phyloP scores from a whole-genome alignment of 1,140 invertebrate species.

The Schlechtendalia chinensis region DNA sequence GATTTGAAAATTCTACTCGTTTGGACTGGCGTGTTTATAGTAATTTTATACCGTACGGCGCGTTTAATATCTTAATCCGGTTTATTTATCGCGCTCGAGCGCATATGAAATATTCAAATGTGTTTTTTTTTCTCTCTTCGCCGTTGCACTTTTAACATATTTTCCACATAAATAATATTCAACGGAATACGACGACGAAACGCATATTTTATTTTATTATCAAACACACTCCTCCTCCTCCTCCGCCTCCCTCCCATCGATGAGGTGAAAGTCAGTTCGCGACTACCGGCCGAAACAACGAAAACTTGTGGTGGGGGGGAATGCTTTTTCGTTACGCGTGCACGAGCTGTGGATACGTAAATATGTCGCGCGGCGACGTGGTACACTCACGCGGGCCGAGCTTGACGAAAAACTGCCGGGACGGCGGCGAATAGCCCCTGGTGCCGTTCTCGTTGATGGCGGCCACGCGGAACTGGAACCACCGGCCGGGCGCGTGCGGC shows the following conservation, averaged over 20 bases:
- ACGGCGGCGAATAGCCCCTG: conserved; percentile 66
- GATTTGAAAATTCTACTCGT: background rate
- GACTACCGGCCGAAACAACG: no score
- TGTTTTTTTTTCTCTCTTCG: background rate
- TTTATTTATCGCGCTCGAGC: background rate
- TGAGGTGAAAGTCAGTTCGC: no score
- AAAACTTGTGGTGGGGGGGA: no score
- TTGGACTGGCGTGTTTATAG: background rate
- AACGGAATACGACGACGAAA: no score
- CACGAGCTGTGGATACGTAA: no score
- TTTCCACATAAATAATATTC: background rate
- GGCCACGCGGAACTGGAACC: conserved; percentile 75
- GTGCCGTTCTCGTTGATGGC: conserved; percentile 70
- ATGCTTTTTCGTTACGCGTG: no score
- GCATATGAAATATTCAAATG: background rate
- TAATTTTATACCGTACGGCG: background rate
- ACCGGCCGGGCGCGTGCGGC: conserved; percentile 64
- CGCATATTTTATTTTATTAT: no score
- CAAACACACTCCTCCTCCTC: no score
- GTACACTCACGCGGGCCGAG: conserved; percentile 15
- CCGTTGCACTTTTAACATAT: background rate
- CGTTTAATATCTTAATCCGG: background rate
- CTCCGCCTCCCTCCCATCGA: no score
- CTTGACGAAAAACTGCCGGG: conserved; percentile 64
- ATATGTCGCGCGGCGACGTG: no score